A percentile compares a stretch with the other conserved stretches of the same genome.
phyloP scores from a whole-genome alignment of 1,140 invertebrate genomes.

The Zaprionus ghesquierei region DNA sequence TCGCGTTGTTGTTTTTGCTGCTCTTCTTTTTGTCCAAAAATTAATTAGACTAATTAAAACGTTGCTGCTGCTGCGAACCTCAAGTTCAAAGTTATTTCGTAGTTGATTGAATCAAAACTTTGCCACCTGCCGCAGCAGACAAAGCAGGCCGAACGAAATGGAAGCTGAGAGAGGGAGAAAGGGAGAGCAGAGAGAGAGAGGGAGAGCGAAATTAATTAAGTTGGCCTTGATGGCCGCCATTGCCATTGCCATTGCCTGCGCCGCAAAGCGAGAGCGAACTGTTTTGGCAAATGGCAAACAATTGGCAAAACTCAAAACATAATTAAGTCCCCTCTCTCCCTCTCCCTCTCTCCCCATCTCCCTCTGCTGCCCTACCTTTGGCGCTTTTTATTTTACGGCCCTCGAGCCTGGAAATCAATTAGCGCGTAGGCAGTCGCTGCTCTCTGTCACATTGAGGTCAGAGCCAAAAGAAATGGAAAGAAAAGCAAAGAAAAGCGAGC shows the following conservation, averaged over 20 bases:
- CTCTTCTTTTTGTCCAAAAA: constrained; percentile 57
- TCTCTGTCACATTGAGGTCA: constrained; percentile 18
- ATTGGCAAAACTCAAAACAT: constrained; percentile 70
- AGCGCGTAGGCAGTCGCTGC: constrained; percentile 44
- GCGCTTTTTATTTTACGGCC: constrained; percentile 20
- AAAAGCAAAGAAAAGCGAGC: background rate
- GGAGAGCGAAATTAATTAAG: constrained; percentile 68
- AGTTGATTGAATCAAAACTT: constrained; percentile 78
- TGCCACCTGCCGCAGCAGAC: constrained; percentile 43
- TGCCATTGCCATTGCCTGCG: background rate
- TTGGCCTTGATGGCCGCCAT: constrained; percentile 34
- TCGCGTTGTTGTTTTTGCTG: background rate
- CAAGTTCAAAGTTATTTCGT: constrained; percentile 71
- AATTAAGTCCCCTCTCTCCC: constrained; percentile 60
- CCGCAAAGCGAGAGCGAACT: constrained; percentile 18
- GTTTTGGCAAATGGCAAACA: constrained; percentile 48
- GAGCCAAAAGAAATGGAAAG: background rate
- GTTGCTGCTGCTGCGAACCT: constrained; percentile 40
- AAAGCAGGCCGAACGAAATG: background rate
- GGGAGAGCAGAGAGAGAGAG: constrained; percentile 9
- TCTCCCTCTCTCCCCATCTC: background rate
- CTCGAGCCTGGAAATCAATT: constrained; percentile 70
- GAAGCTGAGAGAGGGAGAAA: background rate
- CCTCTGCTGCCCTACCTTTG: constrained; percentile 19
- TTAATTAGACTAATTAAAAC: constrained; percentile 78